phyloP scores from a whole-genome alignment of 2,888 invertebrate genomes.

The Athalia rosae region DNA sequence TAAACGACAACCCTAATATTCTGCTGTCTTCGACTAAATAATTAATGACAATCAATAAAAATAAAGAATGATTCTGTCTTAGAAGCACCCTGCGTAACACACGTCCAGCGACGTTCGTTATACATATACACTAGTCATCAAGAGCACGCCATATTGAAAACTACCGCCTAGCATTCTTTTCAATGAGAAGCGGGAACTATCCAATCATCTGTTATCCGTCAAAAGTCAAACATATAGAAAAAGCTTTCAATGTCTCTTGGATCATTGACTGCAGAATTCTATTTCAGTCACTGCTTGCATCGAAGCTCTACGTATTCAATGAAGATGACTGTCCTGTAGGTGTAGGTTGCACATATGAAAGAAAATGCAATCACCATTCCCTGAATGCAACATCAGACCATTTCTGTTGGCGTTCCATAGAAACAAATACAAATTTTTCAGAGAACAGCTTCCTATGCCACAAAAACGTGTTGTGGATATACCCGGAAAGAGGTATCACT shows the following conservation, averaged over 20 bases:
- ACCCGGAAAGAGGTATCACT: slow-evolving; percentile 48
- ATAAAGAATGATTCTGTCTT: slow-evolving; percentile 33
- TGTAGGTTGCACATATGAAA: too few relatives aligned
- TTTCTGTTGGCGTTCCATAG: slow-evolving; percentile 35
- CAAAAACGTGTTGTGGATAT: slow-evolving; percentile 49
- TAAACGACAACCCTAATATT: background rate
- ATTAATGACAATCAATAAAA: slow-evolving; percentile 18
- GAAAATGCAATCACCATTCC: slow-evolving; percentile 5
- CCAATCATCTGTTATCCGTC: too few relatives aligned
- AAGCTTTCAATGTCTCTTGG: too few relatives aligned
- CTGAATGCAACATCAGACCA: slow-evolving; percentile 9
- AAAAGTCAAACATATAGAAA: too few relatives aligned
- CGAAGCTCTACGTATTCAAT: too few relatives aligned
- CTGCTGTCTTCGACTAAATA: background rate
- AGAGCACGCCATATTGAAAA: slow-evolving; percentile 56
- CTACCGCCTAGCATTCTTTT: too few relatives aligned
- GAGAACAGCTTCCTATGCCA: slow-evolving; percentile 46
- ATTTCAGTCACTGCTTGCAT: too few relatives aligned
- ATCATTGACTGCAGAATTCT: too few relatives aligned
- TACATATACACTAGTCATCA: slow-evolving; percentile 52
- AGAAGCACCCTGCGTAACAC: slow-evolving; percentile 47
- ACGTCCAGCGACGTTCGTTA: background rate
- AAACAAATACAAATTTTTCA: slow-evolving; percentile 41
- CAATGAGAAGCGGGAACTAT: too few relatives aligned
- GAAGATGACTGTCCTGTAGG: too few relatives aligned